Base-by-base conservation (phyloP, 1,140 invertebrate species). In the Cataglyphis hispanica region DNA sequence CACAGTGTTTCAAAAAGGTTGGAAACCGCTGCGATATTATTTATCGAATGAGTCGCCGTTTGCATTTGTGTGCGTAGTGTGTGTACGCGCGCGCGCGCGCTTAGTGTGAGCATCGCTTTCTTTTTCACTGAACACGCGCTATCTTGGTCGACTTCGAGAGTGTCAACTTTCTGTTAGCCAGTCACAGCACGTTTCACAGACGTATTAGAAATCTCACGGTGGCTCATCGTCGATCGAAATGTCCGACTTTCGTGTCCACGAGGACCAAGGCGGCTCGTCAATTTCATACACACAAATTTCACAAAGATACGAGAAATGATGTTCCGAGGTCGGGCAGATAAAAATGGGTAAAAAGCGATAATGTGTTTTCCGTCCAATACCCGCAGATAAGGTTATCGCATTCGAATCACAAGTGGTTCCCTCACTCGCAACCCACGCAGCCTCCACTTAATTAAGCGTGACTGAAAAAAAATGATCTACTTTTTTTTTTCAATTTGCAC, bases 171-270 rank as follows among this genome's bases (percentile, higher is more conserved):
- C n/a, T 10, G 46, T 66, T 87, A 50, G 50, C 31, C 50, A 85
- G 53, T 66, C 88, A 25, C 25, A 7, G 50, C 64, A 85, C 88
- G 86, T 78, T 78, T 66, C 40, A 7, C 37, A 67, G 37, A 75
- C 69, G 80, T 85, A 90, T 87, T 89, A 87, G 88, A 90, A 89
- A 90, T 89, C 87, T 87, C 88, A 85, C 86, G 60, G 60, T 72
- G 61, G 75, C 11, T 25, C 16, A 58, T 63, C 86, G 84, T 66
- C 84, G 80, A 85, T 64, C 89, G 84, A 86, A 87, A 75, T 85
- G 88, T 87, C 63, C 85, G 58, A 89, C 76, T 90, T 89, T 89
- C 88, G 81, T 81, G 70, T 56, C 37, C 58, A 78, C n/a, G n/a
- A 13, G 27, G 16, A 22, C 4, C 25, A 13, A 1, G 1, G 13